Conservation (phyloP, 2,888 invertebrate genomes). For the Chymomyza caudatula region DNA sequence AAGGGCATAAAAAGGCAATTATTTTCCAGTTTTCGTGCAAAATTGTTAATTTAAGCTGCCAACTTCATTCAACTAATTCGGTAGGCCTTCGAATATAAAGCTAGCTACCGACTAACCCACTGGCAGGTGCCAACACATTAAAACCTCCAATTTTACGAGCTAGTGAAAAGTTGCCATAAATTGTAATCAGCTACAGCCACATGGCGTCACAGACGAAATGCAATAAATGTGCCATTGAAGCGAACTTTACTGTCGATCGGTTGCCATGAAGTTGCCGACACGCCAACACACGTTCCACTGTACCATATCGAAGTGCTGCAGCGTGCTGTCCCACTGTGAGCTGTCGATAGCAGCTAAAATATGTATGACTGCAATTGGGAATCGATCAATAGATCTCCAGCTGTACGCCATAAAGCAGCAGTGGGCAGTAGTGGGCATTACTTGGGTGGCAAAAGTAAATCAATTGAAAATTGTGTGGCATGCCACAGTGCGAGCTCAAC, state of each 20-base stretch:
- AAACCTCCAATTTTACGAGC: conserved; percentile 5
- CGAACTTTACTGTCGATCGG: conserved; percentile 59
- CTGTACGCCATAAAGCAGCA: conserved; percentile 53
- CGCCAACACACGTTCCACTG: not conserved
- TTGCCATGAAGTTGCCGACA: conserved; percentile 47
- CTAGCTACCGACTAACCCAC: not conserved
- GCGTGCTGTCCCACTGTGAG: conserved; percentile 15
- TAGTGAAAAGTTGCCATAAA: conserved; percentile 43
- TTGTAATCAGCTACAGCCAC: conserved; percentile 31
- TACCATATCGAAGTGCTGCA: conserved; percentile 27
- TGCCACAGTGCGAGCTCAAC: not conserved
- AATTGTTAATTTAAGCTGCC: not conserved
- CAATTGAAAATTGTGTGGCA: conserved; percentile 1
- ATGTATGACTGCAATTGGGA: conserved; percentile 67
- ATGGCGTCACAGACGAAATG: not conserved
- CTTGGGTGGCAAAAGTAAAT: conserved; percentile 22
- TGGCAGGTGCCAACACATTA: not conserved
- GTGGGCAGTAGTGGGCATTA: conserved; percentile 33
- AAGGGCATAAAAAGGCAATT: not conserved
- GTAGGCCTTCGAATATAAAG: not conserved
- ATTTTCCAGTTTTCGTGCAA: not conserved
- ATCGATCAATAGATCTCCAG: conserved; percentile 62
- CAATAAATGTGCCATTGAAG: conserved; percentile 42
- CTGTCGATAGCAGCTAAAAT: conserved; percentile 46
- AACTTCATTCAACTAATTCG: not conserved